Percentiles rank a stretch among this genome's conserved stretches.
Conservation (phyloP, 2,888 invertebrate species). For the Elgonia sp. region DNA sequence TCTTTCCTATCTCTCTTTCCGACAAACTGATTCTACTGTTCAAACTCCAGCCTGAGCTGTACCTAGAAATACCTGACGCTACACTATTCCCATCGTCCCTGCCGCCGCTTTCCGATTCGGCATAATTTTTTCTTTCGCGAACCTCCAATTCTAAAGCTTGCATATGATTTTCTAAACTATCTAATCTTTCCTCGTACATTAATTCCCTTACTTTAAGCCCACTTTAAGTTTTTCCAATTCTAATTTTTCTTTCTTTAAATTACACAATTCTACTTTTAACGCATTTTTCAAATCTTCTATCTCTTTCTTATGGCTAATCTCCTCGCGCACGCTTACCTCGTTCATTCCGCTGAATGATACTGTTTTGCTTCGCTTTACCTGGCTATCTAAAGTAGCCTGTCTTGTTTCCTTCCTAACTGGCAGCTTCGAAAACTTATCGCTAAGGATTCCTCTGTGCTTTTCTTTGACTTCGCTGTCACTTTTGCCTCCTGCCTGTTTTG, state of each 20-base stretch:
- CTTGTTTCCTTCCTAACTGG: too few relatives aligned
- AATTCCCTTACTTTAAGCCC: neutral
- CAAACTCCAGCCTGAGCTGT: slow-evolving; percentile 14
- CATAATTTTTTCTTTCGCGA: neutral
- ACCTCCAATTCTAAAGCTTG: neutral
- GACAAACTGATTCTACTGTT: slow-evolving; percentile 5
- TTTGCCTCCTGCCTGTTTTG: too few relatives aligned
- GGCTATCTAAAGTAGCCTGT: neutral
- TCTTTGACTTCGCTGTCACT: too few relatives aligned
- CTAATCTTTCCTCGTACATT: neutral
- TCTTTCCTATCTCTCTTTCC: slow-evolving; percentile 19
- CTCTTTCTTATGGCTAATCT: neutral
- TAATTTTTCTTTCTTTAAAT: neutral
- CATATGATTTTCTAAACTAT: neutral
- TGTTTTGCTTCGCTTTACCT: neutral
- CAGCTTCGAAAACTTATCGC: too few relatives aligned
- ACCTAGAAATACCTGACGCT: neutral
- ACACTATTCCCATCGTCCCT: neutral
- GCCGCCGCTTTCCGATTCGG: neutral
- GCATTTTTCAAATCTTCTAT: neutral
- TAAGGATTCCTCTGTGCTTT: too few relatives aligned
- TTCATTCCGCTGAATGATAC: neutral
- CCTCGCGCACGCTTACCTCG: neutral
- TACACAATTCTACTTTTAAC: neutral
- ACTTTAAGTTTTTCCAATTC: neutral